Evolutionary conservation across 2,113 vertebrate species (phyloP).

Genomic region (Triplophysa siluroides): DNA sequence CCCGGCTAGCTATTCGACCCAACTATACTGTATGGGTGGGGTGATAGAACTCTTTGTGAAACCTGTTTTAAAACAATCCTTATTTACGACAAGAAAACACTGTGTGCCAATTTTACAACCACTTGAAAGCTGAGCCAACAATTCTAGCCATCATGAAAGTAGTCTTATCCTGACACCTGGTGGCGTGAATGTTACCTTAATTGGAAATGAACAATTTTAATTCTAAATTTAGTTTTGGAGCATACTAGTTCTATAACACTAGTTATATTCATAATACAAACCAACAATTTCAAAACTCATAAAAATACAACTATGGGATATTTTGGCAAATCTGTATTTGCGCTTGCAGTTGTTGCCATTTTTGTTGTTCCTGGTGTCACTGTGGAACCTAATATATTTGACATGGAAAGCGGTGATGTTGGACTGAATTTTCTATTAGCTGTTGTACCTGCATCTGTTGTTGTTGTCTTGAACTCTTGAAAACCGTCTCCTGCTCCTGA

Average conservation of each 20-base stretch:
- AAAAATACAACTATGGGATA: background rate
- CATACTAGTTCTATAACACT: no score
- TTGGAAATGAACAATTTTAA: no score
- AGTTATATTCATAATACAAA: no score
- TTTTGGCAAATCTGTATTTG: slow-evolving; percentile 7
- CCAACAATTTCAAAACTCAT: no score
- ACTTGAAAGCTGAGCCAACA: no score
- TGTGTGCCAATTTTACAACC: no score
- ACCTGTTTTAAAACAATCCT: no score
- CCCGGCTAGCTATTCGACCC: no score
- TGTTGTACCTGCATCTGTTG: background rate
- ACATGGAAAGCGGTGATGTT: background rate
- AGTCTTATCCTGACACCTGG: background rate
- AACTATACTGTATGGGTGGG: no score
- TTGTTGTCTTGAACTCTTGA: background rate
- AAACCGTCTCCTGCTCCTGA: background rate
- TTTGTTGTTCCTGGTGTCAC: background rate
- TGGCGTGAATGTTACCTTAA: background rate
- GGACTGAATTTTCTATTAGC: background rate
- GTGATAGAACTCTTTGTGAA: no score
- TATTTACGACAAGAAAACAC: no score
- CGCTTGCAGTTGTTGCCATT: background rate
- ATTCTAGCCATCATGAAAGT: background rate
- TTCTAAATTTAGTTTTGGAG: no score
- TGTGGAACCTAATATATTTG: background rate